phyloP scores from a whole-genome alignment of 2,113 vertebrate species.

The Sylvietta virens region DNA sequence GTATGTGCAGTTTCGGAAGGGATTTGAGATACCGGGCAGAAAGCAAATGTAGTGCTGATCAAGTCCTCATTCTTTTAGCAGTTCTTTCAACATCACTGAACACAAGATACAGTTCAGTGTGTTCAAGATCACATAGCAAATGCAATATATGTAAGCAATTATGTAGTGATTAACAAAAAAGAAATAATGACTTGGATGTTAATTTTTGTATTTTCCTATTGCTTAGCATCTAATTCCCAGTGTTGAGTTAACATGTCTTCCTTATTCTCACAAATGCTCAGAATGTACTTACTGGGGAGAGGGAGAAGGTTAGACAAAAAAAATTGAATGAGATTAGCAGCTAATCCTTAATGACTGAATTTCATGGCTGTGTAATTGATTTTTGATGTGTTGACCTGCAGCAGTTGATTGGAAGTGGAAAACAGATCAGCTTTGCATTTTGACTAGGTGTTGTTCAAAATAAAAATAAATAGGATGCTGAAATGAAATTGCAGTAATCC shows the following conservation, averaged over 20 bases:
- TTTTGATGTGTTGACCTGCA: slow-evolving; percentile 64
- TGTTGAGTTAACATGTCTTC: slow-evolving; percentile 20
- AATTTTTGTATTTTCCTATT: slow-evolving; percentile 1
- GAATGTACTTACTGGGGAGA: neutral
- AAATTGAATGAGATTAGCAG: slow-evolving; percentile 65
- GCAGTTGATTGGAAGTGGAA: slow-evolving; percentile 66
- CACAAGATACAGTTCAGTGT: neutral
- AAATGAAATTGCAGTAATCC: slow-evolving; percentile 69
- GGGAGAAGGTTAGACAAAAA: slow-evolving; percentile 7
- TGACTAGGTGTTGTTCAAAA: slow-evolving; percentile 61
- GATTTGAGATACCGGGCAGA: neutral
- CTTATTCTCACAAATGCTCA: slow-evolving; percentile 38
- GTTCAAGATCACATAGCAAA: neutral
- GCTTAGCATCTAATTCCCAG: neutral
- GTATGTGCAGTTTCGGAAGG: neutral
- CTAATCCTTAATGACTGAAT: slow-evolving; percentile 71
- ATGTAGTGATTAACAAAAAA: neutral
- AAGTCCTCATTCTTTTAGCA: neutral
- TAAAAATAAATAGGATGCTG: slow-evolving; percentile 66
- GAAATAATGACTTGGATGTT: neutral
- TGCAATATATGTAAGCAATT: neutral
- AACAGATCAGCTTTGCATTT: slow-evolving; percentile 57
- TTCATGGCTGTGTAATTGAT: slow-evolving; percentile 71
- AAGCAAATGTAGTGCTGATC: neutral
- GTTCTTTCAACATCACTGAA: neutral